Base-by-base conservation (phyloP, 2,113 vertebrate genomes). In the Corythoichthys intestinalis region DNA sequence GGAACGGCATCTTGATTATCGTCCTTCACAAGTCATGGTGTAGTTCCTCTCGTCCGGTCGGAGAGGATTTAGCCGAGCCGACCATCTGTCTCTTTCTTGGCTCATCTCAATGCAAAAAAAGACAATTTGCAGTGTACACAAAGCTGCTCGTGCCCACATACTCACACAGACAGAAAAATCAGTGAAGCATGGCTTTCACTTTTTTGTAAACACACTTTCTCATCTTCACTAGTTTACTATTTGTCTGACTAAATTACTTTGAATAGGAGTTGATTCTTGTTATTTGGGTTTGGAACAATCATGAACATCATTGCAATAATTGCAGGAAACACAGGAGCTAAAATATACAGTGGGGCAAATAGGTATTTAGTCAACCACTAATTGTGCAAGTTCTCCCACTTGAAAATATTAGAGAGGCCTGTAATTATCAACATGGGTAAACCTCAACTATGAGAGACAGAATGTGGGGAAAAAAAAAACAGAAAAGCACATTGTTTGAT, bases 71-170 rank as follows among this genome's bases (percentile, higher is more conserved):
- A 20, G 60, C 17, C 11, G 60, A 20, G 60, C 60, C 39, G 2
- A 62, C 60, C 39, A 62, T 62, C 60, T 62, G 60, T 62, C 60
- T 62, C 60, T 7, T 37, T 62, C 39, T 44, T 44, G 59, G 59
- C 59, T 62, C 9, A 1, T 15, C 9, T 44, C 60, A 0, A 39
- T 46, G n/a, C 15, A 46, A 58, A 58, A 57, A 57, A 57, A 58
- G 56, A 62, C 60, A 44, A 62, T 62, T 62, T 62, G 60, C 39
- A 44, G 34, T 37, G 56, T 58, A 58, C 56, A 12, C 48, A 50
- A 14, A 50, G 12, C 4, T 14, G 48, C 48, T 4, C 48, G 2
- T 4, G 2, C 48, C 1, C 56, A 57, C 54, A 57, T 12, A 35
- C 54, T 14, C 34, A 8, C 15, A 7, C 50, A n/a, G 50, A 37